These are phyloP conservation scores for Lasioglossum lativentre DNA, from an alignment of 2,888 invertebrate genomes.

Conservation along the genomic window DNA sequence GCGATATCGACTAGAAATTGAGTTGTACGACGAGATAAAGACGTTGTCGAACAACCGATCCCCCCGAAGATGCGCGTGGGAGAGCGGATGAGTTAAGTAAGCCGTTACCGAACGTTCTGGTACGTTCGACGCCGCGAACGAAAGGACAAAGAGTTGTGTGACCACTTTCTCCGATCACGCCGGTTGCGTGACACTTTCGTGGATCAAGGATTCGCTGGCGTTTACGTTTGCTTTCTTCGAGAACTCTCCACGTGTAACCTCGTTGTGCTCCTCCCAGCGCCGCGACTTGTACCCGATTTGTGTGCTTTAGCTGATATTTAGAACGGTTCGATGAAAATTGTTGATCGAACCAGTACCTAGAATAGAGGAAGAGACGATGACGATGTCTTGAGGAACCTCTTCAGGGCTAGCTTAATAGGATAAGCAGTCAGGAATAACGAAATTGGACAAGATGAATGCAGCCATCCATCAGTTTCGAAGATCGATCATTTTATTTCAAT, in stretches of 20 bases:
- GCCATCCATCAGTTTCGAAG: neutral
- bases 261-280: neutral
- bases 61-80: conserved; percentile 18
- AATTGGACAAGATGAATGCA: neutral
- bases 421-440: neutral
- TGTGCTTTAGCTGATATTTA: no score
- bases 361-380: neutral
- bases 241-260: neutral
- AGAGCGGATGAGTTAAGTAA: conserved; percentile 27
- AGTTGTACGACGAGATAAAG: neutral
- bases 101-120: conserved; percentile 1
- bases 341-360: no score
- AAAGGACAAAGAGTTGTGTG: conserved; percentile 51
- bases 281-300: no score
- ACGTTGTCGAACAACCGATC: neutral
- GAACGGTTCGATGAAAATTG: no score
- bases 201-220: conserved; percentile 34
- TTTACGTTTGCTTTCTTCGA: conserved; percentile 48
- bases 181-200: conserved; percentile 53
- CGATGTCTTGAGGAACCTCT: neutral
- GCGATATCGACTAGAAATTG: neutral
- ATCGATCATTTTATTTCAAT: neutral
- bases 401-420: neutral
- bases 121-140: conserved; percentile 16
- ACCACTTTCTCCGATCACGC: conserved; percentile 58